These are phyloP conservation scores for Syngnathus scovelli DNA, from an alignment of 2,113 vertebrate genomes.

Conservation along the genomic window DNA sequence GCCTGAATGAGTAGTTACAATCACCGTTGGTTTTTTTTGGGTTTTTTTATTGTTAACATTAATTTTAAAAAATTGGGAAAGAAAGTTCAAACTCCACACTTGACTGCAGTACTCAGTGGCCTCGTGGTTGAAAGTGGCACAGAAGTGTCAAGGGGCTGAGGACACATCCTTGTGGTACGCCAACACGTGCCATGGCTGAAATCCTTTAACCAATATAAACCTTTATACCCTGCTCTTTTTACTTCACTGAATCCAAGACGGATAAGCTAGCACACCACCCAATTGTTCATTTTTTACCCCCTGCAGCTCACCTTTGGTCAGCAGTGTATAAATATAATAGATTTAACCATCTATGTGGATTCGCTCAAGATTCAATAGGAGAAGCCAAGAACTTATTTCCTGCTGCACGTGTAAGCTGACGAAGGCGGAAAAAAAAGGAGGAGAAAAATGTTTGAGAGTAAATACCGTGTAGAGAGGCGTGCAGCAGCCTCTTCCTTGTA, in stretches of 20 bases:
- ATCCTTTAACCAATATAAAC: not conserved
- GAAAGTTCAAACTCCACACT: too few species aligned
- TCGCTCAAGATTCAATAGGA: slow-evolving; percentile 65
- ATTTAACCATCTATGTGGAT: slow-evolving; percentile 78
- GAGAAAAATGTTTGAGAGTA: slow-evolving; percentile 57
- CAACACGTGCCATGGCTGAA: not conserved
- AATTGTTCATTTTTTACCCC: slow-evolving; percentile 32
- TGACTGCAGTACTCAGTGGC: too few species aligned
- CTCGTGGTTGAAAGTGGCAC: too few species aligned
- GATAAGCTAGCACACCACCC: slow-evolving; percentile 19
- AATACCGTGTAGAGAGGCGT: slow-evolving; percentile 71
- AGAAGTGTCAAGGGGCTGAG: not conserved
- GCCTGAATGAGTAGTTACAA: not conserved
- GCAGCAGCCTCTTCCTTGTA: slow-evolving; percentile 54
- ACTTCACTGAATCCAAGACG: slow-evolving; percentile 20
- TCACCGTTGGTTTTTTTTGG: too few species aligned
- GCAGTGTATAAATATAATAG: slow-evolving; percentile 77
- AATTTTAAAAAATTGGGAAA: not conserved
- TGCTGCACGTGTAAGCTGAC: slow-evolving; percentile 53
- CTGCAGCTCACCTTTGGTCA: slow-evolving; percentile 59
- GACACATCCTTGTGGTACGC: not conserved
- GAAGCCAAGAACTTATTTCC: slow-evolving; percentile 55
- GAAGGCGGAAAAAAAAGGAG: slow-evolving; percentile 50
- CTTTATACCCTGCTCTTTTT: not conserved
- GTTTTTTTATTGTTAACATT: too few species aligned